Evolutionary conservation across 2,113 vertebrate genomes (phyloP), one percentile per base, ranked within the genome.

Genomic region (Cephalopterus ornatus): DNA sequence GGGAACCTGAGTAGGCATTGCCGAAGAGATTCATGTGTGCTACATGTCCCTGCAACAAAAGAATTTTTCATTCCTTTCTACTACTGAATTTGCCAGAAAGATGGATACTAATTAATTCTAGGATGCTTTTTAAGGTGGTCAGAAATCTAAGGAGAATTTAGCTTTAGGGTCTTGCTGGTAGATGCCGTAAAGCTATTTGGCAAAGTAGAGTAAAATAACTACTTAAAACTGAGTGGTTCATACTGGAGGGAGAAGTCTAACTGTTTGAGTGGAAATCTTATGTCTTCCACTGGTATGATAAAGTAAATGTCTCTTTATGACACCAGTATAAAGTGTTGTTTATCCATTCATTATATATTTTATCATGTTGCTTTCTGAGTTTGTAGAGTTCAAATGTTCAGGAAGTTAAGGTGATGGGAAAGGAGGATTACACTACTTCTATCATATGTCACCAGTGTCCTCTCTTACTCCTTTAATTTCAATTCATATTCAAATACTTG

Each of bases 101-200:
- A 67, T 72, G 18, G n/a, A 35, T 89, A 62, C 6, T 58, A 62
- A 56, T 46, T 94, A 83, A 80, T 95, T 84, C 47, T 47, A 56
- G 27, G 46, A 58, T 87, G 33, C 23, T 80, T 3, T 62, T 92
- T 66, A 89, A 58, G 41, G 41, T 61, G 14, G 52, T 42, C 61
- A 47, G 73, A 92, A 79, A 75, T 46, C 46, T 46, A 66, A 89
- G 56, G 22, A 67, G 46, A 71, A 56, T 65, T 75, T 73, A 76
- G 41, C 62, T 87, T 58, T 76, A 52, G 42, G 30, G 24, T 71
- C 3, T 74, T 5, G 3, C 67, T 72, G 8, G 3, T 89, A 55
- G 17, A 11, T 66, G 14, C 46, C 42, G 22, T 66, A 67, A 84
- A 56, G 20, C 8, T 67, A 33, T 58, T 71, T 72, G 50, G 55